A percentile compares a stretch with the other conserved stretches of the same genome.
These are phyloP conservation scores for Pachyramphus minor DNA, from an alignment of 2,113 vertebrate genomes.

Conservation along the genomic window DNA sequence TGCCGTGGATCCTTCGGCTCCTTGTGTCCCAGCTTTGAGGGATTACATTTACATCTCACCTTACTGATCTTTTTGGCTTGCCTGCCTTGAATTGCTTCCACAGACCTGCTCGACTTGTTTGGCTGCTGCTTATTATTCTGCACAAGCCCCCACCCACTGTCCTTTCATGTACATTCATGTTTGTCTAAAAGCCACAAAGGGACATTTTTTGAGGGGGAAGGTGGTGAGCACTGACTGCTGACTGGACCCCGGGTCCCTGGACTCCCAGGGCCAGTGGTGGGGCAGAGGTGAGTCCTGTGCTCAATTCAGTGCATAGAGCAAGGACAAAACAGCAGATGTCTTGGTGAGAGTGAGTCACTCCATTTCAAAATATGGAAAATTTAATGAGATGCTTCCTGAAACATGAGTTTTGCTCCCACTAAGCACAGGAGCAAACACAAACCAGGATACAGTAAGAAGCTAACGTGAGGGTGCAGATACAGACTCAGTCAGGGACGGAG, in stretches of 20 bases:
- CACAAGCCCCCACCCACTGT: conserved; percentile 38
- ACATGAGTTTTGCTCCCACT: conserved; percentile 9
- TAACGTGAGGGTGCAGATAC: not conserved
- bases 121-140: conserved; percentile 50
- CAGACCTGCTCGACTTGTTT: conserved; percentile 66
- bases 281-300: not conserved
- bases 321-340: not conserved
- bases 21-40: conserved; percentile 5
- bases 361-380: conserved; percentile 27
- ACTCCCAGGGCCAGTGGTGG: not conserved
- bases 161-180: conserved; percentile 20
- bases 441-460: not conserved
- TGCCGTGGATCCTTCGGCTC: not conserved
- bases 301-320: not conserved
- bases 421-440: not conserved
- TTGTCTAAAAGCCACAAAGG: conserved; percentile 29
- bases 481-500: not conserved
- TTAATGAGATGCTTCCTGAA: conserved; percentile 47
- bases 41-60: conserved; percentile 59
- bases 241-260: not conserved
- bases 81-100: conserved; percentile 16
- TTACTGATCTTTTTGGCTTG: conserved; percentile 32
- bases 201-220: conserved; percentile 28
- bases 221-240: not conserved
- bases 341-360: conserved; percentile 1